Percentiles rank a stretch among this genome's conserved stretches.
phyloP scores from a whole-genome alignment of 1,140 invertebrate species.

The Dryas iulia region DNA sequence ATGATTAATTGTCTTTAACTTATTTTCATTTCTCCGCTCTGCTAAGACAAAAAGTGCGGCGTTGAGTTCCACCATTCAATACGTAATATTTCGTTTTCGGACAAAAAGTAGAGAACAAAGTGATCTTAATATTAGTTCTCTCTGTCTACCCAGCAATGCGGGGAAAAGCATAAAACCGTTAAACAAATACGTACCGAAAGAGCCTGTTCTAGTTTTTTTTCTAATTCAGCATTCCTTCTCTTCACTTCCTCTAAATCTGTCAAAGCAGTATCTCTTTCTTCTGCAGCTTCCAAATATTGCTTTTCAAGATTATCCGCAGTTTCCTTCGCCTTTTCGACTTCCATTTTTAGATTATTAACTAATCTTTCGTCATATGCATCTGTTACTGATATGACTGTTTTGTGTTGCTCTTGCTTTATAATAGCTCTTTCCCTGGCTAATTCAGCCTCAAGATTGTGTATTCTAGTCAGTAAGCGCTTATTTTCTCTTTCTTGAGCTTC shows the following conservation, averaged over 20 bases:
- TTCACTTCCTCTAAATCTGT: slow-evolving; percentile 90
- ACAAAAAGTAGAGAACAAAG: too few relatives aligned
- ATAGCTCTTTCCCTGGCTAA: slow-evolving; percentile 84
- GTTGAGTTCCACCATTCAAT: too few relatives aligned
- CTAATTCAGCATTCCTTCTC: slow-evolving; percentile 86
- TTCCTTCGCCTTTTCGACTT: slow-evolving; percentile 88
- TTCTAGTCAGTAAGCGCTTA: slow-evolving; percentile 88
- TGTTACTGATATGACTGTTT: slow-evolving; percentile 81
- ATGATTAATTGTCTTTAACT: too few relatives aligned
- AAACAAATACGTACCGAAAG: slow-evolving; percentile 79
- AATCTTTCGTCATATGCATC: slow-evolving; percentile 81
- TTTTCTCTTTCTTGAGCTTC: slow-evolving; percentile 93
- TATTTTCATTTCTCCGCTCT: too few relatives aligned
- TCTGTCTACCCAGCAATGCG: too few relatives aligned
- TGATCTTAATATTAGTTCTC: too few relatives aligned
- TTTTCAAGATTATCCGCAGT: slow-evolving; percentile 89
- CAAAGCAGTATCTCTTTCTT: slow-evolving; percentile 88
- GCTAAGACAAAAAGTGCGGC: too few relatives aligned
- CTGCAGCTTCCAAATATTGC: slow-evolving; percentile 86
- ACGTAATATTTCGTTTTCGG: too few relatives aligned
- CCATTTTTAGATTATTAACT: slow-evolving; percentile 85
- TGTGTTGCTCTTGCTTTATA: slow-evolving; percentile 82
- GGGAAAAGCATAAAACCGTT: too few relatives aligned
- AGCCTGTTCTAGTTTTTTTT: slow-evolving; percentile 85
- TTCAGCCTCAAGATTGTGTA: slow-evolving; percentile 89